Evolutionary conservation across 2,888 invertebrate species (phyloP).

Genomic region (Gisinianus flammeolus): DNA sequence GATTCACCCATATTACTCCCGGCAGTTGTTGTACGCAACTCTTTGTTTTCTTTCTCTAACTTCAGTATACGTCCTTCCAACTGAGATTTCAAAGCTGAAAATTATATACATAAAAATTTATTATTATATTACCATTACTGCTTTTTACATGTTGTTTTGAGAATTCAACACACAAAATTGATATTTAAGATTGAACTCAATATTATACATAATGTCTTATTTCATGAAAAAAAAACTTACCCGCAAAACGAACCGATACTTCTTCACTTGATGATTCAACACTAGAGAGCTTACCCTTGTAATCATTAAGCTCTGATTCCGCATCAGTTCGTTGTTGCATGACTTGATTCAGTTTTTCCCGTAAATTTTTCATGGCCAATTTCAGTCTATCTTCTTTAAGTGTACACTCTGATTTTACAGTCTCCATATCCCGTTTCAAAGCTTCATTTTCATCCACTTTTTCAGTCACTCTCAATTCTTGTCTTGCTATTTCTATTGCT

Average conservation of each 20-base stretch:
- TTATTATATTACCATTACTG: neutral
- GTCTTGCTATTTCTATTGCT: conserved; percentile 72
- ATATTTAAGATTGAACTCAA: neutral
- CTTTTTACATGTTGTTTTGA: neutral
- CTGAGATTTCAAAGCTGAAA: conserved; percentile 69
- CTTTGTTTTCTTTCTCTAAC: conserved; percentile 75
- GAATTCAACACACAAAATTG: neutral
- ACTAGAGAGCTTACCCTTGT: conserved; percentile 60
- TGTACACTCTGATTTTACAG: conserved; percentile 42
- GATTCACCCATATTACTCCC: conserved; percentile 7
- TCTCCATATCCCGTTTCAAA: conserved; percentile 49
- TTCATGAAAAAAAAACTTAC: conserved; percentile 28
- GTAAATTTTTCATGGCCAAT: conserved; percentile 45
- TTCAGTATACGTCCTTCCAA: conserved; percentile 73
- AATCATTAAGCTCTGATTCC: conserved; percentile 45
- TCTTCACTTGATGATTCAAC: conserved; percentile 61
- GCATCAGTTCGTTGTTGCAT: conserved; percentile 45
- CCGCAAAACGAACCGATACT: conserved; percentile 63
- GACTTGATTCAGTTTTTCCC: conserved; percentile 45
- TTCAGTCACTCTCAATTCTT: conserved; percentile 66
- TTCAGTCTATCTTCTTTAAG: conserved; percentile 49
- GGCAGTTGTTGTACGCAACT: conserved; percentile 65
- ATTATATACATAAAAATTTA: neutral
- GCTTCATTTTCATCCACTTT: conserved; percentile 50
- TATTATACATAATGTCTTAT: neutral